A percentile compares a stretch with the other conserved stretches of the same genome.
phyloP scores from a whole-genome alignment of 2,888 invertebrate genomes.

The Ophion obscuratus region DNA sequence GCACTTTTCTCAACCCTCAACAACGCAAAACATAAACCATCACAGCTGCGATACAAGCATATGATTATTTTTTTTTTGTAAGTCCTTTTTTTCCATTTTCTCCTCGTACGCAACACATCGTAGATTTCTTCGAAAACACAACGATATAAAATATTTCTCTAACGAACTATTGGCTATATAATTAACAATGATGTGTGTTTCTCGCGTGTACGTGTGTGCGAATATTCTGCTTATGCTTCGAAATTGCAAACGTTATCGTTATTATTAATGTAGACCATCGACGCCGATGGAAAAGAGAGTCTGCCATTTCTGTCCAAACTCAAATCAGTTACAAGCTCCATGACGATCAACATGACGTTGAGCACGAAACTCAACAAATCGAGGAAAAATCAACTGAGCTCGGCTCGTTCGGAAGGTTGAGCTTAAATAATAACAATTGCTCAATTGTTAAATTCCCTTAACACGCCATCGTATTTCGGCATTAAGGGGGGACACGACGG shows the following conservation, averaged over 20 bases:
- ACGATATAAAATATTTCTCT: slow-evolving; percentile 66
- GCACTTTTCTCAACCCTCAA: slow-evolving; percentile 24
- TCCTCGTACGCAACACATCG: slow-evolving; percentile 39
- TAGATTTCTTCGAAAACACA: slow-evolving; percentile 64
- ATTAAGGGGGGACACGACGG: too few relatives aligned
- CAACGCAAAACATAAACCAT: slow-evolving; percentile 43
- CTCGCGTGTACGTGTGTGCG: slow-evolving; percentile 6
- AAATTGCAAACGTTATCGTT: not conserved
- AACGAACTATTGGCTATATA: slow-evolving; percentile 54
- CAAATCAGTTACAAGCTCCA: not conserved
- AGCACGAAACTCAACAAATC: too few relatives aligned
- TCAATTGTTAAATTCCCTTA: too few relatives aligned
- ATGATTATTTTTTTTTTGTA: slow-evolving; percentile 19
- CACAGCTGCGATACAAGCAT: slow-evolving; percentile 53
- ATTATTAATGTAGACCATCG: not conserved
- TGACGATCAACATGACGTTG: too few relatives aligned
- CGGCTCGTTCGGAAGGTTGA: too few relatives aligned
- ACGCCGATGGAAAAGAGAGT: not conserved
- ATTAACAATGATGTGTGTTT: slow-evolving; percentile 52
- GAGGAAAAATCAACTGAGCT: too few relatives aligned
- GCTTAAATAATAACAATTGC: too few relatives aligned
- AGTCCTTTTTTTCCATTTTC: slow-evolving; percentile 27
- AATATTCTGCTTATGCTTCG: slow-evolving; percentile 11
- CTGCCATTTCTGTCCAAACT: not conserved
- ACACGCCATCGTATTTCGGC: too few relatives aligned